Percentiles rank a stretch among this genome's conserved stretches.
These are phyloP conservation scores for Maccullochella peelii DNA, from an alignment of 2,113 vertebrate species.

Conservation along the genomic window DNA sequence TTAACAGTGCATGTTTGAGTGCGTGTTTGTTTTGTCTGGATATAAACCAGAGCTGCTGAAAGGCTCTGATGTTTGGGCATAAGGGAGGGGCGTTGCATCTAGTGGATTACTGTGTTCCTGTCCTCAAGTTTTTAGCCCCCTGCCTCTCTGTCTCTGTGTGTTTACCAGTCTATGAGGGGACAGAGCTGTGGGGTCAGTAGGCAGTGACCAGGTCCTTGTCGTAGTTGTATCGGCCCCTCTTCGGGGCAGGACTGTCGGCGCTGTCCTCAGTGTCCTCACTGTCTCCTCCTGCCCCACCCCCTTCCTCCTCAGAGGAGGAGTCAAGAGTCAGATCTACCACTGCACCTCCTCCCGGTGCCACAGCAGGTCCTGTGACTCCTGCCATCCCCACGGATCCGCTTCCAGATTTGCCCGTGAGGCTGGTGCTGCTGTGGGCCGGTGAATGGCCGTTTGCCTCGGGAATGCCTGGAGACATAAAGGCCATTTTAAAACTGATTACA, in stretches of 20 bases:
- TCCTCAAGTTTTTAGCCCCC: constrained; percentile 71
- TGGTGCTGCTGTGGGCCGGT: constrained; percentile 85
- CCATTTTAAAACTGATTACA: not conserved
- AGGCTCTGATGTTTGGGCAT: constrained; percentile 70
- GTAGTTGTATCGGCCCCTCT: constrained; percentile 92
- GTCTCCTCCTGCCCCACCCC: constrained; percentile 88
- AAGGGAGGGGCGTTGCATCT: constrained; percentile 65
- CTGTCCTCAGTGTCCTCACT: constrained; percentile 96
- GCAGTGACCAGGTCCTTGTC: constrained; percentile 97
- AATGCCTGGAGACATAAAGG: constrained; percentile 82
- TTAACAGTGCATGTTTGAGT: constrained; percentile 72
- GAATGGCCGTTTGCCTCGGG: constrained; percentile 90
- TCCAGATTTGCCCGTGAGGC: constrained; percentile 89
- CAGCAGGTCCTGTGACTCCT: constrained; percentile 61
- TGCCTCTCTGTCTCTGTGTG: constrained; percentile 63
- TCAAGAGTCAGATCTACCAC: constrained; percentile 98
- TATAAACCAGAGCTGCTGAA: constrained; percentile 67
- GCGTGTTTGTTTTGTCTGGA: constrained; percentile 62
- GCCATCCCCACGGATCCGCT: constrained; percentile 79
- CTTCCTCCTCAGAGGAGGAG: constrained; percentile 93
- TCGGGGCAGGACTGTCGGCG: constrained; percentile 90
- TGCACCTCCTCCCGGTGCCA: constrained; percentile 81
- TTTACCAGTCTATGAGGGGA: constrained; percentile 75
- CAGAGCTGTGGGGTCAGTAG: constrained; percentile 88
- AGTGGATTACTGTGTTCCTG: constrained; percentile 70